Percentiles rank a stretch among this genome's conserved stretches.
Conservation (phyloP, 1,140 invertebrate species). For the Cotesia vestalis region DNA sequence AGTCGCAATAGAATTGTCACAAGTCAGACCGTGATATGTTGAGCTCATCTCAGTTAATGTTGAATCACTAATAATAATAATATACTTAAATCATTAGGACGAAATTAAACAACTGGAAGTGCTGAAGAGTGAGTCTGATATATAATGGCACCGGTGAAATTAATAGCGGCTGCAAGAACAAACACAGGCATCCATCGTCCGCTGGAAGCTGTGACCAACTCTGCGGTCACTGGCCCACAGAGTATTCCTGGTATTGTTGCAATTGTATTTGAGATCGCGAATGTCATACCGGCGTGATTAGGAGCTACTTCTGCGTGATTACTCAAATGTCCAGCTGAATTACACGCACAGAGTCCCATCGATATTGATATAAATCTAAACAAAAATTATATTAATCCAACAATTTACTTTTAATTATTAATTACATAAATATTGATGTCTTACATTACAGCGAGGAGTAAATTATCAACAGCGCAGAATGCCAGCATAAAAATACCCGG, state of each 20-base stretch:
- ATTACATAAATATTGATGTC: constrained; percentile 46
- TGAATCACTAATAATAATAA: not conserved
- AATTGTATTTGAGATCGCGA: constrained; percentile 84
- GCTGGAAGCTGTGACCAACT: constrained; percentile 76
- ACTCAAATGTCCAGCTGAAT: constrained; percentile 81
- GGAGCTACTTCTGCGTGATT: constrained; percentile 85
- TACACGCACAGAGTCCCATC: constrained; percentile 81
- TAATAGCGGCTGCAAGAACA: constrained; percentile 76
- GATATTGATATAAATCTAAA: constrained; percentile 78
- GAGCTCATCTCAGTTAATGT: no score
- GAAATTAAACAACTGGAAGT: constrained; percentile 70
- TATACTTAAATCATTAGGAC: not conserved
- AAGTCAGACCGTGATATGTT: no score
- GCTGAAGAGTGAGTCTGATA: constrained; percentile 81
- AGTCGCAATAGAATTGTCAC: not conserved
- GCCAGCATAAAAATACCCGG: constrained; percentile 78
- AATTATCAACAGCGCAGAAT: constrained; percentile 79
- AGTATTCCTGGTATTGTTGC: constrained; percentile 82
- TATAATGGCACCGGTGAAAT: constrained; percentile 80
- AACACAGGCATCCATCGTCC: constrained; percentile 83
- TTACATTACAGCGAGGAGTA: constrained; percentile 77
- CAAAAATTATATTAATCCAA: constrained; percentile 26
- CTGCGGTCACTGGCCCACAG: constrained; percentile 81
- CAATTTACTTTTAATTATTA: constrained; percentile 4
- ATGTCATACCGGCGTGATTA: constrained; percentile 82